Base-by-base conservation (phyloP, 2,797 vertebrate genomes). In the Champsocephalus esox region DNA sequence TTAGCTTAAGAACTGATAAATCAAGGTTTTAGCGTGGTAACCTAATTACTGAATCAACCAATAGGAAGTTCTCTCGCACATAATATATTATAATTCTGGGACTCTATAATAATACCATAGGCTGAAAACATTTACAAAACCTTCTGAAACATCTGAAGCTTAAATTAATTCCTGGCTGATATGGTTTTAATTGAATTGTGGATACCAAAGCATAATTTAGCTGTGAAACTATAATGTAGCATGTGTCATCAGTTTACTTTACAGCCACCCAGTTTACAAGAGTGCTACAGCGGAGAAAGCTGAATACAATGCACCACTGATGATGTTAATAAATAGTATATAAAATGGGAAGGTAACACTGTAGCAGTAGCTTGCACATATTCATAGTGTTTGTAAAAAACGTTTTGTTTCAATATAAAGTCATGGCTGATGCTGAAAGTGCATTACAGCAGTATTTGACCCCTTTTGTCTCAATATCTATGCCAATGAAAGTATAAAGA, bases 241-340 rank as follows among this genome's bases (percentile, higher is more conserved):
- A 44, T 50, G 62, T 58, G 34, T 49, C 66, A 65, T 66, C 64
- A 77, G 57, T 77, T 81, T 83, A 78, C 59, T 80, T 76, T 73
- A 77, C 71, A 83, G 43, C 77, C 68, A 80, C 82, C 67, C 75
- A 60, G 82, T 57, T 61, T 74, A 54, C 28, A 60, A 44, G 19
- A 75, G 50, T 24, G 56, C 49, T n/a, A 48, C 38, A 64, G 34
- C 34, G 8, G 8, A 70, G 64, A 50, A 44, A 34, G 32, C 21
- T 66, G 54, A 44, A 51, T 11, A 14, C 43, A 66, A 51, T 21
- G 54, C 38, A 55, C 3, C 38, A 55, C 3, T 1, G 5, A 50
- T 65, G 43, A 63, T 62, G 9, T 59, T 14, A 57, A 45, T 34
- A 19, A 7, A 19, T 19, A 11, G 7, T 13, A n/a, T 46, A 32